Conservation (phyloP, 2,888 invertebrate genomes). For the Megastigmus dorsalis region DNA sequence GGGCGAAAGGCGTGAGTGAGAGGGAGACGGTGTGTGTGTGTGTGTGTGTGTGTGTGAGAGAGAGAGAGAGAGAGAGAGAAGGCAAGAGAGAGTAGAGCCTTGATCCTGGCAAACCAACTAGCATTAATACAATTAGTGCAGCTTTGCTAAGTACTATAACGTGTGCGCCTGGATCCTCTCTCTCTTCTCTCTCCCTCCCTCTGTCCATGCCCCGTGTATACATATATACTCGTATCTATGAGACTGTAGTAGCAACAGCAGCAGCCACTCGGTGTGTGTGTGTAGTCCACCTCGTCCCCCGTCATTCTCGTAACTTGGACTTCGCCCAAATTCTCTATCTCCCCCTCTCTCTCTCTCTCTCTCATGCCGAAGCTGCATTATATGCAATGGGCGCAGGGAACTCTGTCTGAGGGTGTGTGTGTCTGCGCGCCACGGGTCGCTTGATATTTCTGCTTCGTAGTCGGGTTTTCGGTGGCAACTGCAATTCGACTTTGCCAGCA, state of each 20-base stretch:
- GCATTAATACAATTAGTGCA: constrained; percentile 73
- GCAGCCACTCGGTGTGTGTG: too few relatives aligned
- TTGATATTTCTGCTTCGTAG: constrained; percentile 53
- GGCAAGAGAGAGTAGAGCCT: constrained; percentile 53
- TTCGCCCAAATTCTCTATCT: constrained; percentile 66
- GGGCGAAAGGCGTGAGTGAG: background rate
- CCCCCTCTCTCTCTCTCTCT: background rate
- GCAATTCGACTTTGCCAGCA: constrained; percentile 46
- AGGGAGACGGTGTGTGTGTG: background rate
- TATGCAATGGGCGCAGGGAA: constrained; percentile 45
- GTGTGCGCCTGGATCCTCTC: constrained; percentile 55
- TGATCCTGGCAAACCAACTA: constrained; percentile 68
- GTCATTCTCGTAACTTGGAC: constrained; percentile 62
- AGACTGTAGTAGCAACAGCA: too few relatives aligned
- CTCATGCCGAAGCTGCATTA: constrained; percentile 33
- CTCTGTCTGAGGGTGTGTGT: too few relatives aligned
- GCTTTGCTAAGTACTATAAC: constrained; percentile 71
- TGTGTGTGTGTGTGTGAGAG: too few relatives aligned
- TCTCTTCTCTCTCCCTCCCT: constrained; percentile 25
- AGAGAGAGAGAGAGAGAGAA: background rate
- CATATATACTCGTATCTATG: too few relatives aligned
- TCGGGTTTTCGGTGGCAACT: constrained; percentile 50
- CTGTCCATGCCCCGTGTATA: background rate
- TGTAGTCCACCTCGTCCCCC: too few relatives aligned
- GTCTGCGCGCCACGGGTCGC: constrained; percentile 41